Conservation (phyloP, 2,113 vertebrate genomes). For the Larimichthys polyactis region DNA sequence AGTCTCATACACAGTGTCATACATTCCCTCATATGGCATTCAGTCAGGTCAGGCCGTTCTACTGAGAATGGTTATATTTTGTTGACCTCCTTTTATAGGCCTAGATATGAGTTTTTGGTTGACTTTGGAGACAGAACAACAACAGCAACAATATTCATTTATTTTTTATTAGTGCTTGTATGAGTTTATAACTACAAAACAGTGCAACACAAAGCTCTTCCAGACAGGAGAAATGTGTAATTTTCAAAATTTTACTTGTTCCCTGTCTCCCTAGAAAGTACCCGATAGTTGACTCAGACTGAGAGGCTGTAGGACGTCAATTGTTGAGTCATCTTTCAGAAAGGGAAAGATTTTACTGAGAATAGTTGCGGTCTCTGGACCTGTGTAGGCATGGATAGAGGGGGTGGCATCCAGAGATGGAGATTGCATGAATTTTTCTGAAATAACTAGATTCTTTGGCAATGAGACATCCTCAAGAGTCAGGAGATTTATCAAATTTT, state of each 20-base stretch:
- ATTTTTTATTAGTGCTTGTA: no score
- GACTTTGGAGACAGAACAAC: no score
- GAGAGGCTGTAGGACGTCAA: conserved; percentile 7
- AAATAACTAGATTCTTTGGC: background rate
- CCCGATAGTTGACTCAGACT: background rate
- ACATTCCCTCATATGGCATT: no score
- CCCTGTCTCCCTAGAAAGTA: background rate
- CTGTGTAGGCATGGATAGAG: background rate
- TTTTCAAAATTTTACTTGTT: background rate
- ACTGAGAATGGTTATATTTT: no score
- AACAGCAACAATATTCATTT: no score
- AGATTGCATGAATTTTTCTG: background rate
- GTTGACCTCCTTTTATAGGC: no score
- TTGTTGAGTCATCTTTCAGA: conserved; percentile 10
- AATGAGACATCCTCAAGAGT: background rate
- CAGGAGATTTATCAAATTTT: background rate
- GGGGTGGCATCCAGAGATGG: background rate
- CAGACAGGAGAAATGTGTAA: background rate
- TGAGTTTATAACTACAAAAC: no score
- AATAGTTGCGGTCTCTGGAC: background rate
- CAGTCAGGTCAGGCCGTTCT: no score
- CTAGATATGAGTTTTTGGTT: no score
- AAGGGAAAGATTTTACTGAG: background rate
- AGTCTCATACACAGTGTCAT: no score
- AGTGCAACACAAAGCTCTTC: background rate